Base-by-base conservation (phyloP, 2,888 invertebrate genomes). In the Atherix ibis region DNA sequence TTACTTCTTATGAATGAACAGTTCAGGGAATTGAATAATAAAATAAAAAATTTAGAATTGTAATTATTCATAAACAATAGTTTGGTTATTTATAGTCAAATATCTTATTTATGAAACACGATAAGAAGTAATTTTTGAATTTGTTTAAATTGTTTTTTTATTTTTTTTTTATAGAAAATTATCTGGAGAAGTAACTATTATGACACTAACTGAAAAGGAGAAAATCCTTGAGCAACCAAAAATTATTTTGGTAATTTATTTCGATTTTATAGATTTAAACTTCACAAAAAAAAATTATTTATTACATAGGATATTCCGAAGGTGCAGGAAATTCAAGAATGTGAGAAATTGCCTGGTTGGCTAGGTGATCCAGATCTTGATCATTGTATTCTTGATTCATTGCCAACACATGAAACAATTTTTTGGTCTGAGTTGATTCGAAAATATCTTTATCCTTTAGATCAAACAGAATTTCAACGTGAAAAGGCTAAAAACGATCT, bases 391-490 rank as follows among this genome's bases (percentile, higher is more conserved):
- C 66, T 76, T 3, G 73, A 73, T 25, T 73, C 70, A 46, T 58
- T 88, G 26, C 59, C 69, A 0, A 65, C 69, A 10, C 61, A 67
- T 27, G 87, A 89, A 54, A 68, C 69, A 31, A 59, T 61, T 14
- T 89, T 89, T 59, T 89, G 85, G 84, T 68, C 68, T 35, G 74
- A 76, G 33, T 58, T 88, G 33, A 73, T 88, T 34, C 70, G 70
- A 29, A 73, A 73, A 49, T 84, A 88, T 55, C 63, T 88, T 14
- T 65, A 71, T 46, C 85, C 87, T 1, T 65, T 83, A 32, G 73
- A 73, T 42, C 68, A 72, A 27, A 70, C 77, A 46, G 67, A 71
- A 43, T 64, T 68, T 36, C 68, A 73, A 48, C 66, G 72, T 53
- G 68, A 46, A 14, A 45, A 50, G 26, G 56, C 56, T 42, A 48